Base-by-base conservation (phyloP, 2,888 invertebrate species). In the Erpobdella octoculata region DNA sequence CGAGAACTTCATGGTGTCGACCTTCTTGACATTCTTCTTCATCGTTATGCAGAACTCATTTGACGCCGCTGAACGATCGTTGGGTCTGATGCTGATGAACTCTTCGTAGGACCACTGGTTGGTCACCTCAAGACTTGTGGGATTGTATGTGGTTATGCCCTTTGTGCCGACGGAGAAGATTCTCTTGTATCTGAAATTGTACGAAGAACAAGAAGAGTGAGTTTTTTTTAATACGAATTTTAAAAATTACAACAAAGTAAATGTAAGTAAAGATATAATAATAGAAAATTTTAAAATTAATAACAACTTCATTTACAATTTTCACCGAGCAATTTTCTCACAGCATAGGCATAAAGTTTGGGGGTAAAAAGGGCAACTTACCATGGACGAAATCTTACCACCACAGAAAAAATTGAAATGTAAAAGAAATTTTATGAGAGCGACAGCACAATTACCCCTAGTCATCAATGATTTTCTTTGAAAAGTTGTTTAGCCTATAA, bases 61-160 rank as follows among this genome's bases (percentile, higher is more conserved):
- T 72, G 81, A 79, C 48, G 78, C 76, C 9, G 82, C 81, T 12
- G 82, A 78, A 77, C 81, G 83, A 8, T 79, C 76, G 74, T 81
- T 82, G n/a, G 85, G 82, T 38, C 79, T 78, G 75, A 84, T 83
- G 73, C 81, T 79, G 71, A 83, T 76, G 76, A 86, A 85, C 75
- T 86, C 86, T 72, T 78, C 81, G 78, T 86, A 86, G 12, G 83
- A 79, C 86, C 86, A 86, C 85, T 92, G 90, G 85, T 98, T 98
- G 71, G 98, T 98, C 76, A 92, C 87, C 81, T 93, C 93, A 78
- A 92, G 85, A 77, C 88, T 89, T 75, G 86, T 88, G n/a, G 92
- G 96, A 85, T 96, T 96, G 85, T 97, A 97, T 0, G 98, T 98
- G 64, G 96, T 93, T 78, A 98, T 91, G 38, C 95, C 96, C 81